Base-by-base conservation (phyloP, 2,888 invertebrate species). In the Plebejus melissa region DNA sequence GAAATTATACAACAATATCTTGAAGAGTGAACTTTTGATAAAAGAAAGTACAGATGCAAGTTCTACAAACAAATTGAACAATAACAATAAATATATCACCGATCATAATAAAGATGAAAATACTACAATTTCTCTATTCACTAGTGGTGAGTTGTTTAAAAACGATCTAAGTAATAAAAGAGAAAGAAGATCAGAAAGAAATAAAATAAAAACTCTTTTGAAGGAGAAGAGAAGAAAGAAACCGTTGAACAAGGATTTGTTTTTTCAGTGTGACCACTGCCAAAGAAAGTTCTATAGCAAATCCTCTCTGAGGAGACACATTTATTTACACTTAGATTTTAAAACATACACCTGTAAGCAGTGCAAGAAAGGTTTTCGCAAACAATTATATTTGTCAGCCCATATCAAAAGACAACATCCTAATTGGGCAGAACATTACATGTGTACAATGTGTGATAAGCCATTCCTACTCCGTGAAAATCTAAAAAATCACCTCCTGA, bases 381-480 rank as follows among this genome's bases (percentile, higher is more conserved):
- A 96, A 81, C 94, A 94, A 74, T 94, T 95, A 41, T 95, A 95
- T 77, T 88, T 96, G 74, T 94, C 95, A 81, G 95, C 95, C 81
- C 97, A 97, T 84, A 86, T 94, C 13, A 90, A 94, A 58, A 93
- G 94, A 78, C 90, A 91, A 78, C 96, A 96, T 82, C 89, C 92
- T 0, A 85, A 83, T n/a, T 83, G 88, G 77, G 78, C 85, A 1
- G 87, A 90, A 60, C 88, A 95, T 41, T 97, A 95, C 85, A 93
- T 95, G 74, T 98, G 98, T 85, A 91, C 95, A 81, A 95, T 96
- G 80, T 98, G 98, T 85, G 94, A 95, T 74, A 97, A 96, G 84
- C 94, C 95, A 54, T 98, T 97, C 85, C 95, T 96, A 0, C 90
- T 96, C 16, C 96, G 97, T 86, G 96, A 97, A 82, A 95, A 97